Base-by-base conservation (phyloP, 2,797 vertebrate species). In the Adelosebastes latens region DNA sequence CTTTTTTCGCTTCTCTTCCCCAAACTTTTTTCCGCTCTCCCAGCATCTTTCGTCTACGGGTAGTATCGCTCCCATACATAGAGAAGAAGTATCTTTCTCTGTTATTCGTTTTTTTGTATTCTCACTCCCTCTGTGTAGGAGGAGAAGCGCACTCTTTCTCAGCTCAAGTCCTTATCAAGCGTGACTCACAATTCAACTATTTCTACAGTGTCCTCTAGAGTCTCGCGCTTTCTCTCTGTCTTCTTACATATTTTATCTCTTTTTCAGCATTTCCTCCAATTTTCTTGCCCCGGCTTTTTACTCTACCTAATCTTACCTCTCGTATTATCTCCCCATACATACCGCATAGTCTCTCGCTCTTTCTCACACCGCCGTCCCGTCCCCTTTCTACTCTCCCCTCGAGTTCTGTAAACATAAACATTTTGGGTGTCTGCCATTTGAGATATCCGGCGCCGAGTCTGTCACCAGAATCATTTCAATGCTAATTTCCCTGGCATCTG, bases 401-500 rank as follows among this genome's bases (percentile, higher is more conserved):
- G 5, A 82, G 61, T 91, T 86, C 75, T 92, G 88, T 88, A 84
- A 89, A 88, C 92, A 84, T 89, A 89, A 92, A 93, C 87, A 94
- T 93, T 93, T 92, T 88, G 87, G 87, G 85, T 69, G 83, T 88
- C 92, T 93, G 93, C 88, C 86, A 90, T 85, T 55, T 27, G 73
- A 92, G 90, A 92, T 92, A 93, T 90, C 84, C 84, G 31, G 84
- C 80, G 75, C 70, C 68, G 55, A 90, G 79, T 89, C 91, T 92
- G 92, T 95, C 93, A 87, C 86, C 80, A 76, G 78, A 93, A 93
- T 94, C 88, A 93, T 94, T 95, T 94, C 90, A 77, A 93, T 95
- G 93, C 91, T 94, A 94, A 96, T 96, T 95, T 94, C 76, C 69
- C 81, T 86, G 91, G 84, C 90, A 84, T 94, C 90, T 93, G 88